Conservation (phyloP, 1,140 invertebrate species). For the Teleogryllus occipitalis region DNA sequence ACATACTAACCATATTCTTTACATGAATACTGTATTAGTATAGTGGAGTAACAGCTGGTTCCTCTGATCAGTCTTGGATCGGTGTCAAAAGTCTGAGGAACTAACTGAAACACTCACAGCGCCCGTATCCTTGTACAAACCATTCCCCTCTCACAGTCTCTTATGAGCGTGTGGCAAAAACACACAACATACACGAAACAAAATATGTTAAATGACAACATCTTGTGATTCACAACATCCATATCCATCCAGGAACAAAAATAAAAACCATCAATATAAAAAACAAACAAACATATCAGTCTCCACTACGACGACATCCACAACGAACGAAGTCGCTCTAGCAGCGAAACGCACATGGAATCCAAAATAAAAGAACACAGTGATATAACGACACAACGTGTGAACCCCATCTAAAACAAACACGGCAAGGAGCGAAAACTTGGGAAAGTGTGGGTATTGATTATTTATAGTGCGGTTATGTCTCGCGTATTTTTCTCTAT, state of each 20-base stretch:
- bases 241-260: neutral
- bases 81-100: neutral
- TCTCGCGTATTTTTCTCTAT: neutral
- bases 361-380: neutral
- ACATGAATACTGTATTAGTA: neutral
- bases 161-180: neutral
- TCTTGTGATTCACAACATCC: slow-evolving; percentile 4
- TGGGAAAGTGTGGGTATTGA: neutral
- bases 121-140: neutral
- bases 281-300: neutral
- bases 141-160: neutral
- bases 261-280: neutral
- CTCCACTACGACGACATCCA: neutral
- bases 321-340: neutral
- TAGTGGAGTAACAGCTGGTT: neutral
- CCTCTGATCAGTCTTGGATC: neutral
- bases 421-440: neutral
- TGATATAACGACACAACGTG: neutral
- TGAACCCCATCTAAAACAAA: neutral
- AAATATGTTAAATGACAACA: neutral
- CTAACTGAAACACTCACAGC: neutral
- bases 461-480: slow-evolving; percentile 1
- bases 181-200: neutral
- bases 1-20: too few species aligned
- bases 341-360: slow-evolving; percentile 3